Evolutionary conservation across 1,140 invertebrate genomes (phyloP).

Genomic region (Heliothis subflexa): DNA sequence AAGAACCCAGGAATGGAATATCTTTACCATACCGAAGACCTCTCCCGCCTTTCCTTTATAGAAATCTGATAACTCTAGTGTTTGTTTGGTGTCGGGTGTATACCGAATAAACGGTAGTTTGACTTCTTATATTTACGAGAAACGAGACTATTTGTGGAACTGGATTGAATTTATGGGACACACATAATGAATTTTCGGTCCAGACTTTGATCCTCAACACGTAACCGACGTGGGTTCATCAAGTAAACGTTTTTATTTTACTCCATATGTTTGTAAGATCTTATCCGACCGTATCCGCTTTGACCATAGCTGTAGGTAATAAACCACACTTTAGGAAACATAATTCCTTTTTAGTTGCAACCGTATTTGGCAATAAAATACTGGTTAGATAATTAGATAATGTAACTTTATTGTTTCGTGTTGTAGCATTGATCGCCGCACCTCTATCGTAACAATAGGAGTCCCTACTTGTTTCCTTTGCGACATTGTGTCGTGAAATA

Average conservation of each 20-base stretch:
- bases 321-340: conserved; percentile 9
- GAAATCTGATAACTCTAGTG: conserved; percentile 23
- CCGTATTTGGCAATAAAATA: conserved; percentile 16
- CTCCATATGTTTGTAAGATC: conserved; percentile 7
- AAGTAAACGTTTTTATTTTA: conserved; percentile 1
- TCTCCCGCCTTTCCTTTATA: not conserved
- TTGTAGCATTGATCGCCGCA: conserved; percentile 7
- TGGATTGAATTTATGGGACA: conserved; percentile 31
- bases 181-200: conserved; percentile 4
- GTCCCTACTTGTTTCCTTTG: conserved; percentile 33
- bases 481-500: conserved; percentile 31
- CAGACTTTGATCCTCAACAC: not conserved
- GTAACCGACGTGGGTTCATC: not conserved
- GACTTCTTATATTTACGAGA: conserved; percentile 15
- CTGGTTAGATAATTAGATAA: not conserved
- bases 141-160: conserved; percentile 31
- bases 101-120: conserved; percentile 18
- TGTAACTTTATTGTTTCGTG: conserved; percentile 21
- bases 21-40: conserved; percentile 17
- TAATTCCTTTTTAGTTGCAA: conserved; percentile 7
- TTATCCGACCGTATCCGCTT: conserved; percentile 10
- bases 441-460: conserved; percentile 31
- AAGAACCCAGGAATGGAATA: not conserved
- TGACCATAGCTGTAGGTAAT: conserved; percentile 19
- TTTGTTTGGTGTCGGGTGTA: conserved; percentile 29